phyloP scores from a whole-genome alignment of 2,888 invertebrate species.

The Drosophila tanythrix region DNA sequence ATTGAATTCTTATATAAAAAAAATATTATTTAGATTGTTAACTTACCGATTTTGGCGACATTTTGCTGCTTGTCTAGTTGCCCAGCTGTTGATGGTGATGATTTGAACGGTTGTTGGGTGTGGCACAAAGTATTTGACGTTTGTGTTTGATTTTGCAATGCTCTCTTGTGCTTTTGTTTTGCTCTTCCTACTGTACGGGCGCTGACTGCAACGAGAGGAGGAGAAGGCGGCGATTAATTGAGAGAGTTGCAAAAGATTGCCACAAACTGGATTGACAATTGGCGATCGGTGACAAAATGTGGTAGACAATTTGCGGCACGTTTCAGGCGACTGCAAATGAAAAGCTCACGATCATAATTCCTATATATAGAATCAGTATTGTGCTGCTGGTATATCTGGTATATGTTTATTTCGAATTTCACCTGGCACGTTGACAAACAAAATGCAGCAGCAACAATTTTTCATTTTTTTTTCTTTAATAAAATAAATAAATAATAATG shows the following conservation, averaged over 20 bases:
- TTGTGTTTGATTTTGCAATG: slow-evolving; percentile 2
- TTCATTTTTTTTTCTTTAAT: background rate
- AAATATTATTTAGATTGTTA: no score
- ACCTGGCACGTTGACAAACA: slow-evolving; percentile 11
- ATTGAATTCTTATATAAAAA: no score
- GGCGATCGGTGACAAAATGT: background rate
- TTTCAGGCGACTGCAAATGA: background rate
- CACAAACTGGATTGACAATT: background rate
- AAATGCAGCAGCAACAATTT: background rate
- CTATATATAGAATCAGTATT: background rate
- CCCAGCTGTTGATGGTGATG: slow-evolving; percentile 40
- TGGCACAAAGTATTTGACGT: slow-evolving; percentile 34
- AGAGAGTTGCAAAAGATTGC: background rate
- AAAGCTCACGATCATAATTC: background rate
- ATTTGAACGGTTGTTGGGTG: slow-evolving; percentile 27
- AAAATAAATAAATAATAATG: slow-evolving; percentile 4
- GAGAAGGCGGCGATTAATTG: background rate
- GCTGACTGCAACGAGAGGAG: background rate
- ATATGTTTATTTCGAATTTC: background rate
- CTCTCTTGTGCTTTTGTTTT: slow-evolving; percentile 13
- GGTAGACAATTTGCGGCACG: background rate
- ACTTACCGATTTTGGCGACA: slow-evolving; percentile 89
- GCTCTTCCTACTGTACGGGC: background rate
- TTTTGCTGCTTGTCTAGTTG: slow-evolving; percentile 81
- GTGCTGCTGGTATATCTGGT: background rate